Evolutionary conservation across 2,888 invertebrate species (phyloP).

Genomic region (Drosophila siamana): DNA sequence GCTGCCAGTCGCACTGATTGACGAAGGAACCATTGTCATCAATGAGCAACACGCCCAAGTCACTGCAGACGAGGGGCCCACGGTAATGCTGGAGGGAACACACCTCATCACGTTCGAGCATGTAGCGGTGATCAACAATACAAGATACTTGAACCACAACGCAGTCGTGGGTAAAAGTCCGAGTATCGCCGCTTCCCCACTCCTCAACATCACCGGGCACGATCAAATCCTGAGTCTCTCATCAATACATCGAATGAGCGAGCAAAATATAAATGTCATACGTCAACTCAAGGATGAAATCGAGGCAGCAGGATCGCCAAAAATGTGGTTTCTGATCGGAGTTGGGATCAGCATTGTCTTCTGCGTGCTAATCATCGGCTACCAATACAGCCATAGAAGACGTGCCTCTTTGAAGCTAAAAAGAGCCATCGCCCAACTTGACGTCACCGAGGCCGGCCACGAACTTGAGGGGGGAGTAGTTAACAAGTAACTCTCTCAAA

Average conservation of each 20-base stretch:
- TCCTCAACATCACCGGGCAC: constrained; percentile 11
- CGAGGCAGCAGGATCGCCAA: constrained; percentile 8
- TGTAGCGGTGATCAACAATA: not conserved
- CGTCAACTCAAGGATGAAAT: constrained; percentile 18
- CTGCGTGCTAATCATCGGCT: not conserved
- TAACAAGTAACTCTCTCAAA: not conserved
- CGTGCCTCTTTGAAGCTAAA: not conserved
- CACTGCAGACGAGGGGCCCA: constrained; percentile 3
- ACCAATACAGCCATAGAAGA: no score
- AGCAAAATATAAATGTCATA: constrained; percentile 15
- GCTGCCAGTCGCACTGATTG: not conserved
- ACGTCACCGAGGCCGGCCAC: not conserved
- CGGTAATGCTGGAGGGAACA: not conserved
- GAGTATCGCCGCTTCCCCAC: not conserved
- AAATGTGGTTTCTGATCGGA: constrained; percentile 10
- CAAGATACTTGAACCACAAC: constrained; percentile 1
- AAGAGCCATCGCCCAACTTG: not conserved
- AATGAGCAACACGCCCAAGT: not conserved
- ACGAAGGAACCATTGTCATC: not conserved
- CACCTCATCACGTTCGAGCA: constrained; percentile 4
- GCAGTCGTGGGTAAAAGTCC: not conserved
- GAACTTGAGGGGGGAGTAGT: not conserved
- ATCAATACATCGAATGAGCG: constrained; percentile 24
- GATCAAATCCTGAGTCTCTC: constrained; percentile 13
- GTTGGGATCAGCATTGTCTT: not conserved